phyloP scores from a whole-genome alignment of 2,888 invertebrate species.

The Diplolepis rosae region DNA sequence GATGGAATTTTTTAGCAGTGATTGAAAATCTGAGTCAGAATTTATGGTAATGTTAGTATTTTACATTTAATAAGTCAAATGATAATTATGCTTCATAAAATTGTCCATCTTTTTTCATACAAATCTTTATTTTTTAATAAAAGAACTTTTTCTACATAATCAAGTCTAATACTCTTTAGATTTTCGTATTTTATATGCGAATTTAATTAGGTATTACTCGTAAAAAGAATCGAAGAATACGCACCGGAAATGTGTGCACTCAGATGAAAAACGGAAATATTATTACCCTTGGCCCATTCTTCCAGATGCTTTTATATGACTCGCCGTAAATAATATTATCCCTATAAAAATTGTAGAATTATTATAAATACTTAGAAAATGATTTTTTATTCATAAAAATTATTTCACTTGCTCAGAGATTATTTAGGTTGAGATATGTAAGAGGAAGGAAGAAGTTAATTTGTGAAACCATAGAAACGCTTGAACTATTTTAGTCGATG shows the following conservation, averaged over 20 bases:
- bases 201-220: neutral
- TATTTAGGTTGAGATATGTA: no score
- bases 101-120: neutral
- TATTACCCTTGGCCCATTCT: neutral
- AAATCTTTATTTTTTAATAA: conserved; percentile 1
- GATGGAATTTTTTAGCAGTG: conserved; percentile 75
- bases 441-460: no score
- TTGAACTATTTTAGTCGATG: no score
- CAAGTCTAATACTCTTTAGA: neutral
- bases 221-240: neutral
- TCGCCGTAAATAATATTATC: no score
- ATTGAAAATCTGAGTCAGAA: conserved; percentile 21
- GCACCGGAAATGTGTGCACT: neutral
- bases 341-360: no score
- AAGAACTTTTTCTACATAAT: neutral
- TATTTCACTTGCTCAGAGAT: no score
- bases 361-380: no score
- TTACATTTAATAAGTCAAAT: neutral
- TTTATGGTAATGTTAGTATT: neutral
- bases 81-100: neutral
- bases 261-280: neutral
- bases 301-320: neutral
- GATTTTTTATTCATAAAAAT: no score
- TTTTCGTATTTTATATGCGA: neutral
- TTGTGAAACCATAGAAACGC: no score